These are phyloP conservation scores for Alexandromys fortis DNA, from an alignment of 2,113 vertebrate species.

Conservation along the genomic window DNA sequence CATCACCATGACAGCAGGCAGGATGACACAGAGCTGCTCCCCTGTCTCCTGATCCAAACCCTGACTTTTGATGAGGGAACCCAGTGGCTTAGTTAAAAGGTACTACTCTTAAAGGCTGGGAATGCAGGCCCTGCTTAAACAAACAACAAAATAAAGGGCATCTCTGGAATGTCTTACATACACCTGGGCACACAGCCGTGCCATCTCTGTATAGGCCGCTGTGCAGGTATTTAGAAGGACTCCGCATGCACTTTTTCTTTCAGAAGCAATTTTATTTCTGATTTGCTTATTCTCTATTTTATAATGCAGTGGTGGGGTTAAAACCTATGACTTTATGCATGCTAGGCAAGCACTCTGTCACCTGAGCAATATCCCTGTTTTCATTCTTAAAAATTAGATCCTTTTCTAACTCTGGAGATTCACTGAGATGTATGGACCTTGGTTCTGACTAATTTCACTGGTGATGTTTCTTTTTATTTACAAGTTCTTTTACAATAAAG, in stretches of 20 bases:
- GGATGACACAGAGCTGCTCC: background rate
- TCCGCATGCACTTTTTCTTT: background rate
- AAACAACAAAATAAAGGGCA: background rate
- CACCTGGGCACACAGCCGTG: background rate
- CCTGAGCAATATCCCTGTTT: background rate
- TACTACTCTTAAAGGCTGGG: background rate
- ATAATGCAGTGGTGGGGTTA: background rate
- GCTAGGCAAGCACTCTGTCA: background rate
- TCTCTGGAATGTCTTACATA: background rate
- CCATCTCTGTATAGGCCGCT: background rate
- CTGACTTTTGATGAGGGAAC: background rate
- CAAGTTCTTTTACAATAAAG: background rate
- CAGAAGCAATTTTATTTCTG: constrained; percentile 8
- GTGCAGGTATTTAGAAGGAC: background rate
- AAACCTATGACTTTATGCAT: background rate
- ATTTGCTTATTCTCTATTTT: background rate
- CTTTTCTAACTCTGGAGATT: background rate
- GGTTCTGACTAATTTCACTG: background rate
- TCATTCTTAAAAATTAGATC: background rate
- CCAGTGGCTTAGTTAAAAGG: background rate
- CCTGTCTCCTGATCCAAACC: no score
- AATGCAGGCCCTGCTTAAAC: no score
- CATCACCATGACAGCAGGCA: background rate
- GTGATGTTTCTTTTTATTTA: background rate
- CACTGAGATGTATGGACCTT: background rate